Percentiles rank a stretch among this genome's conserved stretches.
phyloP scores from a whole-genome alignment of 2,888 invertebrate species.

The Mayetiola destructor region DNA sequence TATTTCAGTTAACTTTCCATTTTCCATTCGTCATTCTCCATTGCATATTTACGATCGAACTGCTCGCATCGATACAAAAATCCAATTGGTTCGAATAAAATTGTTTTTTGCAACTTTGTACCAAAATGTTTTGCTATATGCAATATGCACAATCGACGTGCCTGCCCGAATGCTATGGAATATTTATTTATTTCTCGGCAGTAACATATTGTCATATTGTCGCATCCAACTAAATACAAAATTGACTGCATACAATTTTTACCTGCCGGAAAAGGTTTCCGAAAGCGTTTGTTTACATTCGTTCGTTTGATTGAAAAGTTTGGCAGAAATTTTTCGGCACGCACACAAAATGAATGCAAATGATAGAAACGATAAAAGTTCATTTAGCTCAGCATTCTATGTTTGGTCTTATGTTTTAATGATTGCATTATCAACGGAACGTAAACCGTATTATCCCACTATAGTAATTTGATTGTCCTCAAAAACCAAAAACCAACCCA shows the following conservation, averaged over 20 bases:
- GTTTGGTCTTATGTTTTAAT: not conserved
- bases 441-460: too few species aligned
- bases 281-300: slow-evolving; percentile 5
- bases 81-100: not conserved
- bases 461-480: not conserved
- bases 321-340: not conserved
- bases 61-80: too few species aligned
- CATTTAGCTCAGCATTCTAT: not conserved
- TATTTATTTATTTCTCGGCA: not conserved
- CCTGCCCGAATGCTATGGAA: not conserved
- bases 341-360: not conserved
- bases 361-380: not conserved
- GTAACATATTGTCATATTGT: not conserved
- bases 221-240: not conserved
- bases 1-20: too few species aligned
- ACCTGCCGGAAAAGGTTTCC: not conserved
- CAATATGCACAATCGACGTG: not conserved
- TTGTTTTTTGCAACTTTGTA: not conserved
- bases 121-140: not conserved
- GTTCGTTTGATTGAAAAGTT: slow-evolving; percentile 1
- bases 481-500: not conserved
- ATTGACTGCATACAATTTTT: not conserved
- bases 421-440: not conserved
- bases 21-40: too few species aligned
- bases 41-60: too few species aligned